Percentiles rank a stretch among this genome's conserved stretches.
Conservation (phyloP, 2,797 vertebrate genomes). For the Liparis tanakae region DNA sequence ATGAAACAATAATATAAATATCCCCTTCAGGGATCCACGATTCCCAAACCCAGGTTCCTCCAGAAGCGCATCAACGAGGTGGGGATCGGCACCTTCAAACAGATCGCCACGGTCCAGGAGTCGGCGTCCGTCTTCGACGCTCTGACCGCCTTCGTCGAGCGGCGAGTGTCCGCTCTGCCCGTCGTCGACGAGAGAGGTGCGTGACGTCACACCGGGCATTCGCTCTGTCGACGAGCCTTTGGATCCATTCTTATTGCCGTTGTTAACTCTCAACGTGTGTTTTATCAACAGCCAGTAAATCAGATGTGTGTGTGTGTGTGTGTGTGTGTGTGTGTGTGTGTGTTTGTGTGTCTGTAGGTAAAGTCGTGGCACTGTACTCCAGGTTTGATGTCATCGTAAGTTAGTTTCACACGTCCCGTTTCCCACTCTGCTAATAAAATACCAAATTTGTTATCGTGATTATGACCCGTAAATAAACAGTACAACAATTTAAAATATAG, state of each 20-base stretch:
- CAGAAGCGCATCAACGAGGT: slow-evolving; percentile 89
- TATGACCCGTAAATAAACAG: not conserved
- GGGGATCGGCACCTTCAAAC: slow-evolving; percentile 90
- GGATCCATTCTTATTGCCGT: not conserved
- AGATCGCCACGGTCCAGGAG: slow-evolving; percentile 89
- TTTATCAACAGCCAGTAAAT: not conserved
- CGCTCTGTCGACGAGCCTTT: not conserved
- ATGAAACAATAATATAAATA: not conserved
- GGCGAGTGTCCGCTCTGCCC: slow-evolving; percentile 92
- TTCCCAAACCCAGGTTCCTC: slow-evolving; percentile 91
- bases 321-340: slow-evolving; percentile 13
- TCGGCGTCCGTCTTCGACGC: slow-evolving; percentile 87
- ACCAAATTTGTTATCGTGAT: not conserved
- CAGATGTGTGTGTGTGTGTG: slow-evolving; percentile 7
- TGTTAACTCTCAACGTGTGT: not conserved
- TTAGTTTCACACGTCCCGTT: slow-evolving; percentile 42
- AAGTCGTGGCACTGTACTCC: slow-evolving; percentile 94
- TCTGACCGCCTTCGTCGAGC: slow-evolving; percentile 92
- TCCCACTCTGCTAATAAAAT: not conserved
- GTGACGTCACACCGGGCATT: not conserved
- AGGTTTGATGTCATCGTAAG: slow-evolving; percentile 97
- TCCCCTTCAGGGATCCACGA: slow-evolving; percentile 83
- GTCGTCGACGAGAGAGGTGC: slow-evolving; percentile 89
- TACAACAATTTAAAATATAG: not conserved
- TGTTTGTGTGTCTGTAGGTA: slow-evolving; percentile 78